Percentiles rank a stretch among this genome's conserved stretches.
phyloP scores from a whole-genome alignment of 2,113 vertebrate genomes.

The Ptilonorhynchus violaceus region DNA sequence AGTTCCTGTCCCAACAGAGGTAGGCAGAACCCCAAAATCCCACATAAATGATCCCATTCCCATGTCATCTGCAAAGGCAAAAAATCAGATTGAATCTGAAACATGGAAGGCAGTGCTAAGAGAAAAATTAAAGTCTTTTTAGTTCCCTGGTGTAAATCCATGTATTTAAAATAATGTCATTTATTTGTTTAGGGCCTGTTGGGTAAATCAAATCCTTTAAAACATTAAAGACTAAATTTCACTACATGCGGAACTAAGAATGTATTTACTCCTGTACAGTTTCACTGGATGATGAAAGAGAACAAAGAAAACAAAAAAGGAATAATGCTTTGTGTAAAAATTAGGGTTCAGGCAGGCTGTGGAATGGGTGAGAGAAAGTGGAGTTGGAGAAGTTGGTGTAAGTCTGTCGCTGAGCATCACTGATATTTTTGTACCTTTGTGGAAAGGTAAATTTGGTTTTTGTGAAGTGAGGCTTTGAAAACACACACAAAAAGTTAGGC shows the following conservation, averaged over 20 bases:
- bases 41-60: neutral
- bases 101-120: neutral
- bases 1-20: neutral
- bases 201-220: neutral
- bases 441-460: neutral
- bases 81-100: neutral
- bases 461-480: neutral
- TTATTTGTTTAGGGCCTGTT: neutral
- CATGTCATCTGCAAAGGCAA: neutral
- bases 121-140: neutral
- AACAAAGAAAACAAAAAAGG: neutral
- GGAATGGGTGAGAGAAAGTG: neutral
- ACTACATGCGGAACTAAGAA: neutral
- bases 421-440: neutral
- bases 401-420: neutral
- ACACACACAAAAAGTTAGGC: neutral
- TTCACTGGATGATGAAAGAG: neutral
- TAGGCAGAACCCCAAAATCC: neutral
- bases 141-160: neutral
- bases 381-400: neutral
- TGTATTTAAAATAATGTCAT: neutral
- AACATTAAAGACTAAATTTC: neutral
- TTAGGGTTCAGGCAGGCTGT: neutral
- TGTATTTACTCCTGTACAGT: neutral
- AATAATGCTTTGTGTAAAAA: neutral